A percentile compares a stretch with the other conserved stretches of the same genome.
Evolutionary conservation across 2,888 invertebrate genomes (phyloP).

Genomic region (Nesidiocoris tenuis): DNA sequence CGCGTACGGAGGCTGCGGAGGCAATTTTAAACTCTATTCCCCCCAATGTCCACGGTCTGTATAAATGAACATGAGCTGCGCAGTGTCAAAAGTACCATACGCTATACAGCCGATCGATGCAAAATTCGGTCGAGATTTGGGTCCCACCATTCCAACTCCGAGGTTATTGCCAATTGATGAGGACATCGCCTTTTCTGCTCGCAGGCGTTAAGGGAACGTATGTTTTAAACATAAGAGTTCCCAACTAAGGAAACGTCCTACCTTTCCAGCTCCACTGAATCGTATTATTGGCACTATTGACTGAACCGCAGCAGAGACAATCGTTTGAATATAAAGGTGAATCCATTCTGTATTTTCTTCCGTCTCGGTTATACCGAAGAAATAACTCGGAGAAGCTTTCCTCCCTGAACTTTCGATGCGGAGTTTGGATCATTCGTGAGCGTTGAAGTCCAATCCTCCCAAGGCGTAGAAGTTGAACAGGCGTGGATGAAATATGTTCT

Average conservation of each 20-base stretch:
- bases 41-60: no score
- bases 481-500: constrained; percentile 29
- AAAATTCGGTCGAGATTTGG: no score
- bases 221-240: neutral
- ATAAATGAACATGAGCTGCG: no score
- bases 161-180: no score
- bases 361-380: neutral
- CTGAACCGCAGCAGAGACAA: neutral
- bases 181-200: no score
- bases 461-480: constrained; percentile 2
- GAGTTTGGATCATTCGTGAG: neutral
- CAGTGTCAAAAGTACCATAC: no score
- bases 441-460: neutral
- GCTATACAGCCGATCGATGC: no score
- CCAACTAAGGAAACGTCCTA: neutral
- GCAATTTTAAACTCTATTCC: no score
- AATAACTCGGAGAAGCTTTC: neutral
- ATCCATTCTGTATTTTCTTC: neutral
- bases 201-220: neutral
- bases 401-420: neutral
- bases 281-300: neutral
- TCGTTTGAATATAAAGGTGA: neutral
- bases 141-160: no score
- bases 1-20: no score
- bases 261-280: neutral